Percentiles rank a stretch among this genome's conserved stretches.
phyloP scores from a whole-genome alignment of 2,797 vertebrate species.

The Sus cebifrons region DNA sequence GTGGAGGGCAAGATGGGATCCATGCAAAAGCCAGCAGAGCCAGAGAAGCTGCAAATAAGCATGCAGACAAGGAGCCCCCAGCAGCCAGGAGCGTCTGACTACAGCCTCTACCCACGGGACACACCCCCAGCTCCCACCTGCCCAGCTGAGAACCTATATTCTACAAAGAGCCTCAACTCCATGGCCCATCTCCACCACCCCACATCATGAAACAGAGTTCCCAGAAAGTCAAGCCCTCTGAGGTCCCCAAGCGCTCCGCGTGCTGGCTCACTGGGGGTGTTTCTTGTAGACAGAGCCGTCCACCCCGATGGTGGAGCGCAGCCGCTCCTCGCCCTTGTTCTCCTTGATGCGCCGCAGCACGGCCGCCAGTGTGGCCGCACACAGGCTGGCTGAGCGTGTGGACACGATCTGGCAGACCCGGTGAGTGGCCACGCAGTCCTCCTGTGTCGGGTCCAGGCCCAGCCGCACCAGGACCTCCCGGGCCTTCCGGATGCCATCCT shows the following conservation, averaged over 20 bases:
- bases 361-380: conserved; percentile 93
- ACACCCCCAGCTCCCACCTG: neutral
- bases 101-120: accelerated
- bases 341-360: conserved; percentile 96
- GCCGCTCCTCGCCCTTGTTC: conserved; percentile 94
- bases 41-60: neutral
- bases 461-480: conserved; percentile 92
- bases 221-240: no score
- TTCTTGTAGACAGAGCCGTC: conserved; percentile 98
- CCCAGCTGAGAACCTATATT: neutral
- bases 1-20: neutral
- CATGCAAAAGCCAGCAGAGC: neutral
- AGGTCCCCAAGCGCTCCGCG: neutral
- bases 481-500: conserved; percentile 93
- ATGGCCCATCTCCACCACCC: neutral
- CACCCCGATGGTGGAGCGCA: conserved; percentile 95
- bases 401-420: conserved; percentile 97
- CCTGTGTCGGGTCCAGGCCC: conserved; percentile 92
- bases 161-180: neutral
- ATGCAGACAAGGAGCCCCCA: neutral
- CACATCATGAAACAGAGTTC: neutral
- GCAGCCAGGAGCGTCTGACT: neutral
- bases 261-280: conserved; percentile 94
- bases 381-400: conserved; percentile 95
- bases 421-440: conserved; percentile 95